Evolutionary conservation across 2,113 vertebrate species (phyloP).

Genomic region (Urocolius indicus): DNA sequence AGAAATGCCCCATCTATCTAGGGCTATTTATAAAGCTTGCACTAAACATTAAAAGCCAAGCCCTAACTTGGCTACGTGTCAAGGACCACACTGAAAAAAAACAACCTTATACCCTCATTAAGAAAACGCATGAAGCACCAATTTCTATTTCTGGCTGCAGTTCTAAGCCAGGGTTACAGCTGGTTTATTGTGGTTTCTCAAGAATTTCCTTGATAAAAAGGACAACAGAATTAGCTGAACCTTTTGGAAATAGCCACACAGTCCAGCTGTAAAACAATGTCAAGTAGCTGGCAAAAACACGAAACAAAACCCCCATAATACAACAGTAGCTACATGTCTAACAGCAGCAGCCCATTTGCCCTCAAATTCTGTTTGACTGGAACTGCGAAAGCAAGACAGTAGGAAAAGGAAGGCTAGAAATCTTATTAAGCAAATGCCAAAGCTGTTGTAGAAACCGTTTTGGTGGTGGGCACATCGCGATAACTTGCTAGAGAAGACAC

Average conservation of each 20-base stretch:
- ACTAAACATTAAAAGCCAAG: conserved; percentile 13
- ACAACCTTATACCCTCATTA: neutral
- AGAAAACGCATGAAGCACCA: conserved; percentile 22
- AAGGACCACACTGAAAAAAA: conserved; percentile 42
- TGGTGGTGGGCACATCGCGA: neutral
- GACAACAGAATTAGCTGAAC: conserved; percentile 62
- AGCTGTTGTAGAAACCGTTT: neutral
- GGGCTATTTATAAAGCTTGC: conserved; percentile 20
- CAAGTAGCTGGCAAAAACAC: conserved; percentile 24
- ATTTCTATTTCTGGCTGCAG: conserved; percentile 37
- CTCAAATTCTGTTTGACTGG: conserved; percentile 27
- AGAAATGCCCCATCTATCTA: neutral
- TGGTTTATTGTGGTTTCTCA: conserved; percentile 63
- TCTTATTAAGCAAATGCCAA: neutral
- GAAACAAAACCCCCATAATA: conserved; percentile 1
- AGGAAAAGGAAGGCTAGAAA: neutral
- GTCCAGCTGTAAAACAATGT: conserved; percentile 38
- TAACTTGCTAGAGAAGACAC: neutral
- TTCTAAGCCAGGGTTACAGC: conserved; percentile 50
- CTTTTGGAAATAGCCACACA: conserved; percentile 39
- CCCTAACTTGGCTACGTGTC: conserved; percentile 43
- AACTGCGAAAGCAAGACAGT: neutral
- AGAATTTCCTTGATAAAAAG: conserved; percentile 68
- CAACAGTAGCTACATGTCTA: conserved; percentile 24
- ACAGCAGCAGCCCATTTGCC: neutral